Evolutionary conservation across 2,797 vertebrate species (phyloP), one percentile per base, ranked within the genome.

Genomic region (Adrianichthys oophorus): DNA sequence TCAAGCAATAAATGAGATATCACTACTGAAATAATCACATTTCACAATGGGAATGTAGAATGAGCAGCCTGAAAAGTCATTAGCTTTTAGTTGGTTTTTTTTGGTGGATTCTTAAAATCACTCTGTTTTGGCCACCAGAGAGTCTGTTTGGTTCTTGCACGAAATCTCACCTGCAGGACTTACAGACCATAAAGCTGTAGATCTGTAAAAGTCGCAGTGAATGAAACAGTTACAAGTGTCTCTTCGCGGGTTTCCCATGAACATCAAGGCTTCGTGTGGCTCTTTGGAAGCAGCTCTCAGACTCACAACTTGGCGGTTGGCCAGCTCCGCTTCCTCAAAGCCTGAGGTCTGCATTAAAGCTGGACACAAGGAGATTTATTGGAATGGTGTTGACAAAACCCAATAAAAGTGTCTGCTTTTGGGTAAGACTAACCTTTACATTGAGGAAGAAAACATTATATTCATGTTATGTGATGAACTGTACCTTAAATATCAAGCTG

Each of bases 401-500:
- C 19, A 21, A 21, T 21, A 59, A 50, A 17, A 1, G 21, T 29
- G 15, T 42, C 12, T 37, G 10, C 32, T 15, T 45, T 26, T 47
- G 49, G 74, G 71, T 37, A 56, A 61, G 62, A 70, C 56, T 51
- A 76, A 69, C 62, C 65, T 77, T 68, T 59, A 77, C 59, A 58
- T 70, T 65, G 53, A 3, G 8, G 16, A 50, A 59, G n/a, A 65
- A 81, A 86, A 84, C 52, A 14, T 62, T 72, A 88, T 81, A 83
- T 76, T 77, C 52, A 58, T 62, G 64, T 54, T 43, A 61, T 37
- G 57, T 70, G 54, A 70, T 41, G 52, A 48, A 52, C 69, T 61
- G 16, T 16, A 52, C 24, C 16, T 53, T 46, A 17, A 45, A 68
- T 60, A 32, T 32, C 2, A 32, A 26, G 26, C 26, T 26, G 26